phyloP scores from a whole-genome alignment of 2,113 vertebrate genomes.

The Anguilla rostrata region DNA sequence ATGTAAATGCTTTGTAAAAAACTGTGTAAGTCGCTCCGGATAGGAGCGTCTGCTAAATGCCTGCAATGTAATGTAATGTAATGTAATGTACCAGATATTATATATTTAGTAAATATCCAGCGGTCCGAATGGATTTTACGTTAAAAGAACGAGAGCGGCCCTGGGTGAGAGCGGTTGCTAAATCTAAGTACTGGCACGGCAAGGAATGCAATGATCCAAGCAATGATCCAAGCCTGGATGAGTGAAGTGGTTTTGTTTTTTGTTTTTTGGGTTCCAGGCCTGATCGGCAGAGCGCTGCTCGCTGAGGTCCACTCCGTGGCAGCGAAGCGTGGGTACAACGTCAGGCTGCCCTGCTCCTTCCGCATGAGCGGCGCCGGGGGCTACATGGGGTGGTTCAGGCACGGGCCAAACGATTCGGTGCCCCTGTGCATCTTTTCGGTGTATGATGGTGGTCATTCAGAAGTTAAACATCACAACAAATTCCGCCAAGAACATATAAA shows the following conservation, averaged over 20 bases:
- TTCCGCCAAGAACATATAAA: background rate
- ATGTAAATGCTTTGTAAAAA: too few relatives aligned
- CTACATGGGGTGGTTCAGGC: conserved; percentile 12
- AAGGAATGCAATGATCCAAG: background rate
- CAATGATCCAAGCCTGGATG: background rate
- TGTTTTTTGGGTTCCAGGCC: background rate
- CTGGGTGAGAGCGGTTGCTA: too few relatives aligned
- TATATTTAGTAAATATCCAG: too few relatives aligned
- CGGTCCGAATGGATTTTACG: too few relatives aligned
- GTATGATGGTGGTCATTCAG: background rate
- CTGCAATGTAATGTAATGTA: too few relatives aligned
- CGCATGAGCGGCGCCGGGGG: background rate
- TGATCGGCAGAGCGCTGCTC: background rate
- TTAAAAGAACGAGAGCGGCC: too few relatives aligned
- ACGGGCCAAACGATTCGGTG: background rate
- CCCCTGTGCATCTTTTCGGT: conserved; percentile 1
- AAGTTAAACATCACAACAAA: background rate
- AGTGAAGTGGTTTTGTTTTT: background rate
- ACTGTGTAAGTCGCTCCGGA: too few relatives aligned
- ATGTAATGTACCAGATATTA: too few relatives aligned
- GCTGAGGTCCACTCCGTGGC: background rate
- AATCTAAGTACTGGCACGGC: background rate
- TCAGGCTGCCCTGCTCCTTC: background rate
- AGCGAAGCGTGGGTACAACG: background rate
- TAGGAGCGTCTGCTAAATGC: too few relatives aligned